Evolutionary conservation across 1,140 invertebrate species (phyloP), one percentile per base, ranked within the genome.

Genomic region (Lerema accius): DNA sequence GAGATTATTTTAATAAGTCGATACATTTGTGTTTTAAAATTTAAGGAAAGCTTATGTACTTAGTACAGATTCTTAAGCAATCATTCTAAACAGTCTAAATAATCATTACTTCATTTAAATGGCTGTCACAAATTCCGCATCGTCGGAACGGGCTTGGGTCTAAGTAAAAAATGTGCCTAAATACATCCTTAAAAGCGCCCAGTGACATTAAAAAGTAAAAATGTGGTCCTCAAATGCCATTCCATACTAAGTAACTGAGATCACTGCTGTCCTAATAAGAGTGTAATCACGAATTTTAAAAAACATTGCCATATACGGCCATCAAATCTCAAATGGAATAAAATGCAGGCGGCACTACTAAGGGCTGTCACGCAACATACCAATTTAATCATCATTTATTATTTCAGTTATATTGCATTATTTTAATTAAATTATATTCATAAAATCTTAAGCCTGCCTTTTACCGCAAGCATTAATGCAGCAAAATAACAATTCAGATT

Each of bases 231-330:
- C 10, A n/a, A n/a, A 32, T 32, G 23, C 39, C 53, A 45, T 56
- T 56, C 53, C 53, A 42, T 45, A 17, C 23, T 37, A 32, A 16
- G 14, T 17, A 6, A 10, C 7, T 16, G 11, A 13, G 40, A 32
- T 17, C 53, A 26, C 53, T 10, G 16, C 50, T 40, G 17, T 45
- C 53, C 53, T 56, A 56, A 43, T 55, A 55, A 45, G 40, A 5
- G 40, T 9, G 23, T 56, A 56, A 56, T 45, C 53, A 35, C 53
- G 26, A 56, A 56, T 45, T 56, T 56, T 32, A 56, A 56, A 56
- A 56, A 56, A 56, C 53, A 40, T 45, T 56, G 23, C 53, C 53
- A 9, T 32, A 58, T 1, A 58, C 28, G 53, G 53, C n/a, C 23
- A 35, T 58, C 53, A 58, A 58, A 58, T 45, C 53, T 32, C 19